phyloP scores from a whole-genome alignment of 1,140 invertebrate genomes.

The Batillaria attramentaria region DNA sequence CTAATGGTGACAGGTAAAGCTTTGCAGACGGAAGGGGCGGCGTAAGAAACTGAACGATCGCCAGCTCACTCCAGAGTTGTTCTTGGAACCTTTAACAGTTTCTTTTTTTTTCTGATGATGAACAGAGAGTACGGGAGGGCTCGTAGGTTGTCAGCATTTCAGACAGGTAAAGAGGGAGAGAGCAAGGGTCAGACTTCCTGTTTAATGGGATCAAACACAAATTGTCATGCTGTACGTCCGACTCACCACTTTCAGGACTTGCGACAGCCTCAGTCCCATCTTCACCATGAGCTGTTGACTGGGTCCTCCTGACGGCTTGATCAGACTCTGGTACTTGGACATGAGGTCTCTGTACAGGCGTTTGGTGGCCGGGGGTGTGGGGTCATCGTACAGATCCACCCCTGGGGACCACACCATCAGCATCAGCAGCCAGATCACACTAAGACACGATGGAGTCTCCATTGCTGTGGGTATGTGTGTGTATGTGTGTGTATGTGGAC shows the following conservation, averaged over 20 bases:
- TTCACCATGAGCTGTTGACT: conserved; percentile 90
- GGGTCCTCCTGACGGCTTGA: conserved; percentile 83
- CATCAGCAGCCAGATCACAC: too few species aligned
- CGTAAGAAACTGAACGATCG: too few species aligned
- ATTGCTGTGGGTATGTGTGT: too few species aligned
- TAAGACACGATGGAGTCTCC: too few species aligned
- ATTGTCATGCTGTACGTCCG: neutral
- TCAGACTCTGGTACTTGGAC: conserved; percentile 94
- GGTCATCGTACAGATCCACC: too few species aligned
- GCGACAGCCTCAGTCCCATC: conserved; percentile 89
- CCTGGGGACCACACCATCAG: too few species aligned
- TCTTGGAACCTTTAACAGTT: neutral
- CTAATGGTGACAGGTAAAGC: too few species aligned
- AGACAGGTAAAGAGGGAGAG: neutral
- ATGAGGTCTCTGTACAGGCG: conserved; percentile 81
- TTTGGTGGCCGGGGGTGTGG: conserved; percentile 52
- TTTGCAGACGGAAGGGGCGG: too few species aligned
- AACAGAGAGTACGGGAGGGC: neutral
- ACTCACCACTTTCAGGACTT: conserved; percentile 97
- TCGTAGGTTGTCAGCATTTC: neutral
- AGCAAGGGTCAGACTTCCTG: neutral
- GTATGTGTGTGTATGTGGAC: too few species aligned
- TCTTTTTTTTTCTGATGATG: conserved; percentile 5
- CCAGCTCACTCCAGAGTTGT: neutral
- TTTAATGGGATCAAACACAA: neutral